phyloP scores from a whole-genome alignment of 2,797 vertebrate species.

The Gambusia yucatana region DNA sequence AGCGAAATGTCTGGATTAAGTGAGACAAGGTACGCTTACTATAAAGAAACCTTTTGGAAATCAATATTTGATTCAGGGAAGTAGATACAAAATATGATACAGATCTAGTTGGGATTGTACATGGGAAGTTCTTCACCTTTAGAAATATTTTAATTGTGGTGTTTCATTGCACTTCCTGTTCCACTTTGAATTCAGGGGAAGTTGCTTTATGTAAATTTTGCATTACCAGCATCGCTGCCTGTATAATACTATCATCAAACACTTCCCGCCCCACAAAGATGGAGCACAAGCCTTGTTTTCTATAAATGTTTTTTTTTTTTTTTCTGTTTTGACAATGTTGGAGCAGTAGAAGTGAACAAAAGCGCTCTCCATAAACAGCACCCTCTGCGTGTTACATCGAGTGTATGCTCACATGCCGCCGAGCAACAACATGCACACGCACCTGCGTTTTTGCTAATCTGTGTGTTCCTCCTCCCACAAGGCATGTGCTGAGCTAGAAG shows the following conservation, averaged over 20 bases:
- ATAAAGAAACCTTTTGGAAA: constrained; percentile 54
- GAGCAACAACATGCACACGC: constrained; percentile 23
- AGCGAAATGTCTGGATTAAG: constrained; percentile 21
- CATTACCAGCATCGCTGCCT: constrained; percentile 62
- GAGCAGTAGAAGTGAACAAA: constrained; percentile 71
- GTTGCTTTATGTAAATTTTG: constrained; percentile 57
- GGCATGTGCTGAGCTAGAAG: constrained; percentile 30
- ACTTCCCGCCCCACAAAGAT: constrained; percentile 54
- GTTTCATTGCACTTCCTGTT: constrained; percentile 35
- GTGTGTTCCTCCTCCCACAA: constrained; percentile 44
- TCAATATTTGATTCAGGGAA: constrained; percentile 61
- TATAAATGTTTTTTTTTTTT: constrained; percentile 55
- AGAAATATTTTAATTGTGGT: constrained; percentile 1
- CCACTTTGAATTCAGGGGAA: constrained; percentile 61
- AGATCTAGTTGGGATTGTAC: constrained; percentile 34
- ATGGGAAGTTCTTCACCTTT: constrained; percentile 15
- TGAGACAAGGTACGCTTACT: constrained; percentile 33
- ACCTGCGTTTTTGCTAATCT: constrained; percentile 45
- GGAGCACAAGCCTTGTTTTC: constrained; percentile 63
- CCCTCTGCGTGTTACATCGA: constrained; percentile 30
- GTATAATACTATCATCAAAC: constrained; percentile 77
- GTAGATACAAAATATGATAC: constrained; percentile 48
- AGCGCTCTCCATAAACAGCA: constrained; percentile 56
- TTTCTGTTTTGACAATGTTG: constrained; percentile 77
- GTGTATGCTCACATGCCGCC: constrained; percentile 3